phyloP scores from a whole-genome alignment of 2,113 vertebrate species.

The Rattus rattus region DNA sequence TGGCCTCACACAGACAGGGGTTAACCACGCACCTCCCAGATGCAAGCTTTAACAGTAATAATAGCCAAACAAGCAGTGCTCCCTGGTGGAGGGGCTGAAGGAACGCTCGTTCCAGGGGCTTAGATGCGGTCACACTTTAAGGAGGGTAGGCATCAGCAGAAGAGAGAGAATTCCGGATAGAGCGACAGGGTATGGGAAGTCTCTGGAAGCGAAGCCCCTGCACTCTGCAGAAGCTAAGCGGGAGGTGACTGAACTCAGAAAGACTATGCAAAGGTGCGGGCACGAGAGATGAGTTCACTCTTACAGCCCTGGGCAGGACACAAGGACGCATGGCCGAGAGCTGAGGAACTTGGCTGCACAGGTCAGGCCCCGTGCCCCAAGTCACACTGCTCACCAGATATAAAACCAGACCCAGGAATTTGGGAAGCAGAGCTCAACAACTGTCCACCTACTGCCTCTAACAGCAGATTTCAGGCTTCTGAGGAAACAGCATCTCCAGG shows the following conservation, averaged over 20 bases:
- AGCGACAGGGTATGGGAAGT: not conserved
- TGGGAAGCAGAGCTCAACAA: not conserved
- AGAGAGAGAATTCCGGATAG: not conserved
- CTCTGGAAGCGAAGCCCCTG: too few relatives aligned
- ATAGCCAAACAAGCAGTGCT: not conserved
- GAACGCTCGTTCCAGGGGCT: not conserved
- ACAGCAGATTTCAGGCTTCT: slow-evolving; percentile 12
- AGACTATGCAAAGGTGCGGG: not conserved
- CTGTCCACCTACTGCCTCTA: not conserved
- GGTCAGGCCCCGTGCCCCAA: not conserved
- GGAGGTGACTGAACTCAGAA: not conserved
- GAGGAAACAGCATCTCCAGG: not conserved
- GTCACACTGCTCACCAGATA: not conserved
- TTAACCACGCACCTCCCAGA: not conserved
- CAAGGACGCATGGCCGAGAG: not conserved
- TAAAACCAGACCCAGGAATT: not conserved
- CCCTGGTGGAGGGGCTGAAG: not conserved
- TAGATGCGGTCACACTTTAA: not conserved
- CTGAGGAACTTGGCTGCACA: not conserved
- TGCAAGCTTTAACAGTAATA: not conserved
- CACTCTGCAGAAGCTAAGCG: not conserved
- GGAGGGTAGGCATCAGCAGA: not conserved
- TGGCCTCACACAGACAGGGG: not conserved
- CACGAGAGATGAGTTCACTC: too few relatives aligned
- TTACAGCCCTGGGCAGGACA: not conserved